phyloP scores from a whole-genome alignment of 2,797 vertebrate genomes.

The Bryconaethiops microstoma region DNA sequence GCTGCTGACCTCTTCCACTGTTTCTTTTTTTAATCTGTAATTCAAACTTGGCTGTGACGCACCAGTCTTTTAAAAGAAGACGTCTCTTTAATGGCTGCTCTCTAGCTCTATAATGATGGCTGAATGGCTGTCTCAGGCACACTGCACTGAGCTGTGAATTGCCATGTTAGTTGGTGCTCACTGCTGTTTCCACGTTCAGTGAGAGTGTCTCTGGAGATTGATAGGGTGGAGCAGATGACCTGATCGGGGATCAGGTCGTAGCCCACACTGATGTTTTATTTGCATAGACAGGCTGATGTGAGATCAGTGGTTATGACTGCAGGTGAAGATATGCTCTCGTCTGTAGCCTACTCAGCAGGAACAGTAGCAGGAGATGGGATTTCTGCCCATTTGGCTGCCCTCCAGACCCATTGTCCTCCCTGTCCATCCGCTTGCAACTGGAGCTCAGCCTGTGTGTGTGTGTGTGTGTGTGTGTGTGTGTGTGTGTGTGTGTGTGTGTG shows the following conservation, averaged over 20 bases:
- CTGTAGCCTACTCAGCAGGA: conserved; percentile 28
- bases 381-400: conserved; percentile 45
- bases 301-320: conserved; percentile 21
- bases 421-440: conserved; percentile 38
- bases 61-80: not conserved
- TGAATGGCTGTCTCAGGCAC: conserved; percentile 27
- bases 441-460: conserved; percentile 25
- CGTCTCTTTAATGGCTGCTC: conserved; percentile 2
- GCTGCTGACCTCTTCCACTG: not conserved
- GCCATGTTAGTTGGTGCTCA: conserved; percentile 48
- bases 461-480: conserved; percentile 17
- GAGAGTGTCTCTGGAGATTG: conserved; percentile 39
- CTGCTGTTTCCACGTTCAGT: conserved; percentile 45
- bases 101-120: conserved; percentile 9
- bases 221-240: conserved; percentile 35
- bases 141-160: conserved; percentile 56
- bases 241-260: conserved; percentile 10
- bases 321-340: conserved; percentile 8
- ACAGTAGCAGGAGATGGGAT: conserved; percentile 31
- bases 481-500: no score
- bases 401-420: conserved; percentile 43
- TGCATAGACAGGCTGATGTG: conserved; percentile 8
- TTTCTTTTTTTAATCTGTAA: not conserved
- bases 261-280: not conserved
- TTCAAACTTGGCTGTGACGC: not conserved